Percentiles rank a stretch among this genome's conserved stretches.
phyloP scores from a whole-genome alignment of 2,113 vertebrate species.

The Catharus minimus region DNA sequence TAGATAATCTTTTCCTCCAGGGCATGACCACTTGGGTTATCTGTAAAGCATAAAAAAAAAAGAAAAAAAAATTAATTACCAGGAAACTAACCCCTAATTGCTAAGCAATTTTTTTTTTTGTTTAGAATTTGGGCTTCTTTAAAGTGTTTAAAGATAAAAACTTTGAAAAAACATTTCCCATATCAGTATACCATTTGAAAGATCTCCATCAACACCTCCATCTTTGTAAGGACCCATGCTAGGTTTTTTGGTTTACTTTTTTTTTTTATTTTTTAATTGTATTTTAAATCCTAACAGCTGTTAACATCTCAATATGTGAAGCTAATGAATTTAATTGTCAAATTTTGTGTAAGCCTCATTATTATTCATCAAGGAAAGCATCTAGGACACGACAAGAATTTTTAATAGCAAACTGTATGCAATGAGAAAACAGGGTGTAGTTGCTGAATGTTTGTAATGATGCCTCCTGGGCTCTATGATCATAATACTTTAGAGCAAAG shows the following conservation, averaged over 20 bases:
- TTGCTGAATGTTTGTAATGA: conserved; percentile 56
- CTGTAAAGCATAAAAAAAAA: conserved; percentile 55
- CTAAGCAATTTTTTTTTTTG: not conserved
- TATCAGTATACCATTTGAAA: not conserved
- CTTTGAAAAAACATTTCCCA: accelerated
- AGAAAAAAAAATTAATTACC: not conserved
- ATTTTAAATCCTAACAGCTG: conserved; percentile 23
- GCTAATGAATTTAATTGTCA: conserved; percentile 11
- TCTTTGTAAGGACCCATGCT: not conserved
- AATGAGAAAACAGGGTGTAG: conserved; percentile 9
- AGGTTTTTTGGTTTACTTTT: not conserved
- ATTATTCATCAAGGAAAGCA: conserved; percentile 38
- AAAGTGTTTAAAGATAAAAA: not conserved
- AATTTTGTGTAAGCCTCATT: conserved; percentile 6
- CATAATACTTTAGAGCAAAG: conserved; percentile 57
- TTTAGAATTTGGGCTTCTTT: not conserved
- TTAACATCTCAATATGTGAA: not conserved
- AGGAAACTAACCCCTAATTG: not conserved
- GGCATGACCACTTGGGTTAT: conserved; percentile 81
- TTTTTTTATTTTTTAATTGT: not conserved
- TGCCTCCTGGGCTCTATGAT: conserved; percentile 52
- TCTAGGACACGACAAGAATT: not conserved
- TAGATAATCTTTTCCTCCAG: conserved; percentile 91
- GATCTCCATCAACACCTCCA: not conserved
- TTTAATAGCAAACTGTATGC: conserved; percentile 42